A percentile compares a stretch with the other conserved stretches of the same genome.
Conservation (phyloP, 2,888 invertebrate species). For the Elaeidobius kamerunicus region DNA sequence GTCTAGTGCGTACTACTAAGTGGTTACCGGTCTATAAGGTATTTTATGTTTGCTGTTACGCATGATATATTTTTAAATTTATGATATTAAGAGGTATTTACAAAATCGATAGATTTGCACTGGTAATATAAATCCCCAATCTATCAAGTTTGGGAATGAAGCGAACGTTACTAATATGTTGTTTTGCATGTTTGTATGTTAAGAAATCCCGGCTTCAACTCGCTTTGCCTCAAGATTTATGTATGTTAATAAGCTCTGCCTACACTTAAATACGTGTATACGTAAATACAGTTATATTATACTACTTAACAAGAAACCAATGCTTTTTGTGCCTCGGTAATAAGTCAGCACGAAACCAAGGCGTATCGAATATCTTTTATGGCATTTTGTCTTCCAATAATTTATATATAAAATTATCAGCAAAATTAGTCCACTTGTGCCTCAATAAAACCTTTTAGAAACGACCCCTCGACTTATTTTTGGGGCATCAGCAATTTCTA, state of each 20-base stretch:
- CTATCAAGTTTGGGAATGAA: slow-evolving; percentile 7
- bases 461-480: no score
- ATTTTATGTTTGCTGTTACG: no score
- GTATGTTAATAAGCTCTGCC: slow-evolving; percentile 17
- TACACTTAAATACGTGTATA: slow-evolving; percentile 4
- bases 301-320: slow-evolving; percentile 9
- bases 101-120: neutral
- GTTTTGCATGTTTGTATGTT: slow-evolving; percentile 14
- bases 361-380: slow-evolving; percentile 11
- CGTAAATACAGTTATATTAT: slow-evolving; percentile 13
- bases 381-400: no score
- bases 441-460: no score
- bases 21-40: no score
- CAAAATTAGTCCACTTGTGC: no score
- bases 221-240: slow-evolving; percentile 8
- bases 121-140: slow-evolving; percentile 1
- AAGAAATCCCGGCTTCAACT: slow-evolving; percentile 9
- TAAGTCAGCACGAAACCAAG: slow-evolving; percentile 5
- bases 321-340: neutral
- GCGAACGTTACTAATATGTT: slow-evolving; percentile 13
- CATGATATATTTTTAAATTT: neutral
- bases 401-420: no score
- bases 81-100: neutral
- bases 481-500: neutral
- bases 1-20: no score